phyloP scores from a whole-genome alignment of 2,888 invertebrate species.

The Pollenia angustigena region DNA sequence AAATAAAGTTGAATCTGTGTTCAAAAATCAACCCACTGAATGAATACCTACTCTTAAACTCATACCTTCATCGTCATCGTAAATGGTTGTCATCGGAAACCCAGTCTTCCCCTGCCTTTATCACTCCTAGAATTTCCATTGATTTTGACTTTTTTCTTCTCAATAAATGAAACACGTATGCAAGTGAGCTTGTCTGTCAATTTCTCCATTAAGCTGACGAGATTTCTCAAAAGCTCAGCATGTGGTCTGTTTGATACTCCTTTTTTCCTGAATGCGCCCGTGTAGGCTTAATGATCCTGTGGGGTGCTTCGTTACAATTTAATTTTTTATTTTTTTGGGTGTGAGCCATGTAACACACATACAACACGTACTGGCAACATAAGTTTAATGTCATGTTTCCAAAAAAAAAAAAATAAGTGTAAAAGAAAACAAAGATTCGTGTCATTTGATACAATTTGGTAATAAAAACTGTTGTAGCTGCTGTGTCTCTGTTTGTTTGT shows the following conservation, averaged over 20 bases:
- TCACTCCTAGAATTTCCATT: slow-evolving; percentile 45
- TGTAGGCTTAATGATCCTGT: slow-evolving; percentile 71
- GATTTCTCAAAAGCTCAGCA: slow-evolving; percentile 71
- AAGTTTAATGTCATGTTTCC: slow-evolving; percentile 57
- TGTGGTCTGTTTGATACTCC: slow-evolving; percentile 69
- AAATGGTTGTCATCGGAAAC: slow-evolving; percentile 38
- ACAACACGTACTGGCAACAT: slow-evolving; percentile 31
- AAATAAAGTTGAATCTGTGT: slow-evolving; percentile 29
- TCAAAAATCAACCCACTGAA: slow-evolving; percentile 45
- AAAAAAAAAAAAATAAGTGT: slow-evolving; percentile 9
- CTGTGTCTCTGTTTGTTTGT: not conserved
- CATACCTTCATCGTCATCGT: slow-evolving; percentile 16
- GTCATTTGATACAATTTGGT: slow-evolving; percentile 82
- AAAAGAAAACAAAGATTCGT: slow-evolving; percentile 78
- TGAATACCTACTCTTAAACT: not conserved
- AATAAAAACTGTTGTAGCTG: slow-evolving; percentile 68
- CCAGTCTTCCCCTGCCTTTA: slow-evolving; percentile 9
- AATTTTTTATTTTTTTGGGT: slow-evolving; percentile 44
- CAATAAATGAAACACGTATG: slow-evolving; percentile 48
- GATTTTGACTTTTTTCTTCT: slow-evolving; percentile 68
- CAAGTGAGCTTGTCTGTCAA: slow-evolving; percentile 44
- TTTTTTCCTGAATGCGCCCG: slow-evolving; percentile 12
- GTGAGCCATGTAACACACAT: slow-evolving; percentile 60
- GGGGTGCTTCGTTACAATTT: slow-evolving; percentile 52
- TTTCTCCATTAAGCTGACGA: slow-evolving; percentile 60